A percentile compares a stretch with the other conserved stretches of the same genome.
Evolutionary conservation across 2,888 invertebrate genomes (phyloP).

Genomic region (Trichopoda pennipes): DNA sequence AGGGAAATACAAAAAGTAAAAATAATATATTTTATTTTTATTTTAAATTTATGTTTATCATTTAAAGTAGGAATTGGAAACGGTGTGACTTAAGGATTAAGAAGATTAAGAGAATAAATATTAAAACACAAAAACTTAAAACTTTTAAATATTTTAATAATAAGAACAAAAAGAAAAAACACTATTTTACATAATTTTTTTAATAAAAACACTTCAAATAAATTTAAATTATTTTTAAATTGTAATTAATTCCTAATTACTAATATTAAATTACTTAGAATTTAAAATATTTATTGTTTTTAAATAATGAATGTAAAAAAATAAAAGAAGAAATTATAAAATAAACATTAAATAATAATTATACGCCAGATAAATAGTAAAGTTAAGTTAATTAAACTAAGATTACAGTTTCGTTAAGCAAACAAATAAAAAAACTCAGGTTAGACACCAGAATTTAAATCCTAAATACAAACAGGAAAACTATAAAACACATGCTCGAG

Average conservation of each 20-base stretch:
- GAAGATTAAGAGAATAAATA: constrained; percentile 21
- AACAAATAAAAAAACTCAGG: background rate
- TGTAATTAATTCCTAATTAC: background rate
- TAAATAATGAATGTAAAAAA: constrained; percentile 1
- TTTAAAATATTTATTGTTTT: constrained; percentile 13
- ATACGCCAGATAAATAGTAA: background rate
- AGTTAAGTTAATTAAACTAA: background rate
- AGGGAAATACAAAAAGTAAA: constrained; percentile 48
- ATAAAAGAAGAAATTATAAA: background rate
- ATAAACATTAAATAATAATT: background rate
- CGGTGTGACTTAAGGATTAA: background rate
- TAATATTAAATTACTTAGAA: constrained; percentile 8
- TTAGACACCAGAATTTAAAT: constrained; percentile 17
- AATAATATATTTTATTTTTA: constrained; percentile 25
- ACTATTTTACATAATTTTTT: constrained; percentile 43
- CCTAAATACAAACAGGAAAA: no score
- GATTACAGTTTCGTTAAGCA: background rate
- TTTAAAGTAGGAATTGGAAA: constrained; percentile 2
- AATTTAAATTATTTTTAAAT: background rate
- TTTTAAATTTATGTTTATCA: constrained; percentile 19
- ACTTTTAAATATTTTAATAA: constrained; percentile 23
- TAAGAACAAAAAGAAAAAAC: constrained; percentile 55
- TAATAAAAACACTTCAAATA: constrained; percentile 13
- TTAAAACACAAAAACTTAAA: constrained; percentile 30
- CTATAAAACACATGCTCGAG: no score